Conservation (phyloP, 2,797 vertebrate genomes). For the Podarcis siculus region DNA sequence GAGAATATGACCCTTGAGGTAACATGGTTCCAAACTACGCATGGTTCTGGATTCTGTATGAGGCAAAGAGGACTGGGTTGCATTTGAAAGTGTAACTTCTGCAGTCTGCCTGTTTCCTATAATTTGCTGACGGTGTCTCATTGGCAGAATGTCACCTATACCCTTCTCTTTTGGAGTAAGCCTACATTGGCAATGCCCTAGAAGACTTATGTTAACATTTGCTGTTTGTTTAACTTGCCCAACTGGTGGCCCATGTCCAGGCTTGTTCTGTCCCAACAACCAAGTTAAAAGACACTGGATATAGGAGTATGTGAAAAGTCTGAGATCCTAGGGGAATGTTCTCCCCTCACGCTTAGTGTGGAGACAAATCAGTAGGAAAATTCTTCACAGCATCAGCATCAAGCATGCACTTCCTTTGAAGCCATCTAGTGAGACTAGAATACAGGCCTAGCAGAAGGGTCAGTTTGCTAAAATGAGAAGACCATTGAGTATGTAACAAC, state of each 20-base stretch:
- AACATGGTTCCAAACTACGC: not conserved
- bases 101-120: not conserved
- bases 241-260: not conserved
- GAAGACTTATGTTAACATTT: not conserved
- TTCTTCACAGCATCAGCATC: not conserved
- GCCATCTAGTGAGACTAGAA: not conserved
- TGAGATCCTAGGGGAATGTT: not conserved
- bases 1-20: not conserved
- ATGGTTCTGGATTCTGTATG: not conserved
- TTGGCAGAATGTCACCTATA: not conserved
- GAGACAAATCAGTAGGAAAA: not conserved
- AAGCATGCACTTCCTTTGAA: not conserved
- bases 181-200: not conserved
- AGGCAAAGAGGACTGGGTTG: not conserved
- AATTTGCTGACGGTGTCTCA: not conserved
- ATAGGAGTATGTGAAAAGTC: not conserved
- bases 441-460: not conserved
- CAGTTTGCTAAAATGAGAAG: not conserved
- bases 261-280: not conserved
- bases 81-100: not conserved
- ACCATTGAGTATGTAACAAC: not conserved
- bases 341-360: not conserved
- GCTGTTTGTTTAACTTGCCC: not conserved
- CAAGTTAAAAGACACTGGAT: not conserved
- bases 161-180: not conserved